Conservation (phyloP, 2,113 vertebrate species). For the Pseudois nayaur region DNA sequence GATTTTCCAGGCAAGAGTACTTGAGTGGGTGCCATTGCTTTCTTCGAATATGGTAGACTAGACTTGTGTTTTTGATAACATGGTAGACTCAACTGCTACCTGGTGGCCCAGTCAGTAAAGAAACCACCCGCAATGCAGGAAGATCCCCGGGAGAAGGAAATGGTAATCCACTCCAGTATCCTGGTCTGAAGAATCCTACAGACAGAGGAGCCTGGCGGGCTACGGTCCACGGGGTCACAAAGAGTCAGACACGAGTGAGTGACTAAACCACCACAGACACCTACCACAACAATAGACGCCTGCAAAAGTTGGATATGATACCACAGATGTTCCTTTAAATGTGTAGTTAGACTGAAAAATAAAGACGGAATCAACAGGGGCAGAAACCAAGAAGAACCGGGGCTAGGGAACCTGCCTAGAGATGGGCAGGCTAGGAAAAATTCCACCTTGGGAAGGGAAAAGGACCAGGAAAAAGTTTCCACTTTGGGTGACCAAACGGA, state of each 20-base stretch:
- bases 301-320: not conserved
- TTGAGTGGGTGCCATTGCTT: too few relatives aligned
- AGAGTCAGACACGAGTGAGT: not conserved
- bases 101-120: not conserved
- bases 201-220: not conserved
- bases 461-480: fast-evolving
- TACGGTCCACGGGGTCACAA: not conserved
- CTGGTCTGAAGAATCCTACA: not conserved
- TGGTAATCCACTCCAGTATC: not conserved
- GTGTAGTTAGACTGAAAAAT: not conserved
- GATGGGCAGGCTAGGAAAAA: not conserved
- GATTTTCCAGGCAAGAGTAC: too few relatives aligned
- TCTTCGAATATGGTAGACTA: not conserved
- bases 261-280: not conserved
- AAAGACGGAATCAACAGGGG: not conserved
- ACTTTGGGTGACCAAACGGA: not conserved
- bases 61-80: not conserved
- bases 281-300: not conserved
- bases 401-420: not conserved
- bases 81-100: not conserved
- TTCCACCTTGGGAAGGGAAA: not conserved
- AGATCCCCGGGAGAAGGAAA: not conserved
- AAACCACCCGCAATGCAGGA: not conserved
- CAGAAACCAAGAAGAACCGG: not conserved
- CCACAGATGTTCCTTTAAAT: not conserved